A percentile compares a stretch with the other conserved stretches of the same genome.
These are phyloP conservation scores for Diabrotica virgifera DNA, from an alignment of 1,140 invertebrate genomes.

Conservation along the genomic window DNA sequence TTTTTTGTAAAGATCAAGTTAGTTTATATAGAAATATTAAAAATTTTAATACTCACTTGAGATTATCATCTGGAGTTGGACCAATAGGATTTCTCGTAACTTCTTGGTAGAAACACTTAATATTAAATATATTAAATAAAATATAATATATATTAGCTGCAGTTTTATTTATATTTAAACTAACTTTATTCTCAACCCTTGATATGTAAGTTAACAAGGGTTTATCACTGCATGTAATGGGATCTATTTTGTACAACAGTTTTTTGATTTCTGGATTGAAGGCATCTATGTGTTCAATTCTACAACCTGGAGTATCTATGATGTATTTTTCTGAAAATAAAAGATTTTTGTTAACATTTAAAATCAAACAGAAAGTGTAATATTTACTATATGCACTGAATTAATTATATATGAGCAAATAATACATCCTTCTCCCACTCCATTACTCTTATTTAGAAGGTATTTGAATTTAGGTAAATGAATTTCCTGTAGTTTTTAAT, in stretches of 20 bases:
- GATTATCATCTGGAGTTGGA: conserved; percentile 21
- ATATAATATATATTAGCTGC: conserved; percentile 22
- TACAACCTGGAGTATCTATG: conserved; percentile 64
- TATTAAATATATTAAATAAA: conserved; percentile 8
- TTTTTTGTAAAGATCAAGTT: too few relatives aligned
- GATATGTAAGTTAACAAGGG: conserved; percentile 31
- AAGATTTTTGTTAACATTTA: not conserved
- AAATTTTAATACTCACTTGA: conserved; percentile 19
- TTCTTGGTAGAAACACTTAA: conserved; percentile 25
- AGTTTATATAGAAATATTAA: conserved; percentile 7
- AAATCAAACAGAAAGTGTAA: too few relatives aligned
- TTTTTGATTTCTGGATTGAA: conserved; percentile 60
- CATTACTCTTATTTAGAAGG: too few relatives aligned
- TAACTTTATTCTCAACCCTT: conserved; percentile 24
- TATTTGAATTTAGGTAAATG: too few relatives aligned
- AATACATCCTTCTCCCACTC: too few relatives aligned
- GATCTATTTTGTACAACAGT: conserved; percentile 56
- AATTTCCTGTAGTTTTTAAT: too few relatives aligned
- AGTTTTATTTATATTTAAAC: conserved; percentile 25
- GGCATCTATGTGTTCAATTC: conserved; percentile 66
- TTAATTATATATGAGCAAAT: too few relatives aligned
- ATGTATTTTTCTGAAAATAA: conserved; percentile 48
- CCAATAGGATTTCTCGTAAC: conserved; percentile 11
- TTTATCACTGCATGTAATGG: conserved; percentile 53
- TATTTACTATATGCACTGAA: too few relatives aligned